Evolutionary conservation across 2,797 vertebrate genomes (phyloP), one percentile per base, ranked within the genome.

Genomic region (Mionectes olivaceus): DNA sequence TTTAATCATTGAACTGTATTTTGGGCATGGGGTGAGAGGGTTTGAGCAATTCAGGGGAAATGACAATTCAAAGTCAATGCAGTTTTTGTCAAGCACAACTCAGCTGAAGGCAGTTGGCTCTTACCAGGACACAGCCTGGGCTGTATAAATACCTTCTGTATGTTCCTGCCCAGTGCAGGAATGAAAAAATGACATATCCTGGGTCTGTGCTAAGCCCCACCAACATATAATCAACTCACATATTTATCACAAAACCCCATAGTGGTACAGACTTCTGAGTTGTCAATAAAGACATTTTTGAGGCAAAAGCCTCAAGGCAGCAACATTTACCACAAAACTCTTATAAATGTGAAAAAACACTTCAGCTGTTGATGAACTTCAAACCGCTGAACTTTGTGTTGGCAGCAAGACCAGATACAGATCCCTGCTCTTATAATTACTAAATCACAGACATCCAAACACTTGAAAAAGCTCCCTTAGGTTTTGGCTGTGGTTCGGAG

Each of bases 1-100:
- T 93, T 93, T 46, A 93, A 89, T 91, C 85, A 95, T 78, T 91
- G 46, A 55, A 71, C 61, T 53, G 2, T 75, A 75, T 90, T 94
- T 90, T 0, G 1, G 33, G 63, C 41, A 28, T 27, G 64, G 78
- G 50, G 41, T 32, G 35, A 77, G 52, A 59, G 56, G 44, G 65
- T 44, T 79, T 57, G 74, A 86, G 74, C 46, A 81, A 81, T 88
- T 75, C 65, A 57, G 32, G 73, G 50, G 90, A 86, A 93, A 96
- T 83, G 78, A 87, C 52, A 94, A 64, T 63, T 91, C 76, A 90
- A 95, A 93, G 93, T 87, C 53, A 32, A 41, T 70, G 64, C 60
- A 89, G 65, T 43, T 87, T 87, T 79, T 88, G 55, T 75, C 79
- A 37, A 78, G 59, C 61, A 89, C 71, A 93, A 22, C 55, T 86